phyloP scores from a whole-genome alignment of 2,113 vertebrate genomes.

The Mus spicilegus region DNA sequence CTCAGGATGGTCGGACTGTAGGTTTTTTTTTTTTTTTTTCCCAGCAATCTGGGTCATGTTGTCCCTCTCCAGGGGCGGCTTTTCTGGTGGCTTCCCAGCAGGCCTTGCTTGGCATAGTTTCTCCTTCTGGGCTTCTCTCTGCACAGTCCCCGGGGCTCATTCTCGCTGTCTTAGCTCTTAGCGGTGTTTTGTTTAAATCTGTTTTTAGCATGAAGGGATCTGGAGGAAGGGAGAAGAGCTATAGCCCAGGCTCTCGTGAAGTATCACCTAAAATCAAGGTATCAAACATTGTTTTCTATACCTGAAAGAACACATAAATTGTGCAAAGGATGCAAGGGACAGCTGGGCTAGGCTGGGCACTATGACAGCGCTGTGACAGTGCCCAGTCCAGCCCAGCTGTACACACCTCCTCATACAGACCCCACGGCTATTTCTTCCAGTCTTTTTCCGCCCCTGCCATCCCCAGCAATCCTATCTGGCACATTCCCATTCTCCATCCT shows the following conservation, averaged over 20 bases:
- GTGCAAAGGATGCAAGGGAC: neutral
- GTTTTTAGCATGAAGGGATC: neutral
- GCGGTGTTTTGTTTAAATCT: neutral
- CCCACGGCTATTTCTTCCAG: neutral
- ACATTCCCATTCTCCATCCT: neutral
- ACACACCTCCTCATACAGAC: neutral
- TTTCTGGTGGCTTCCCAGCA: neutral
- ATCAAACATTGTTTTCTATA: neutral
- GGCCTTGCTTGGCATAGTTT: neutral
- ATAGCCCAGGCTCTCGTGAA: neutral
- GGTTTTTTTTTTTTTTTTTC: neutral
- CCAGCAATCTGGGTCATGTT: neutral
- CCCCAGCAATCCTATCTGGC: neutral
- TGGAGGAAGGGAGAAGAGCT: neutral
- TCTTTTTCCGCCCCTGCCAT: too few relatives aligned
- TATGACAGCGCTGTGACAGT: neutral
- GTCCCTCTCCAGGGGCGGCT: neutral
- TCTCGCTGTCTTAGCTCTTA: neutral
- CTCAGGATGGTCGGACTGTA: neutral
- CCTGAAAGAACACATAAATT: neutral
- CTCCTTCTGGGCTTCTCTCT: neutral
- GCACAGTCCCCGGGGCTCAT: neutral
- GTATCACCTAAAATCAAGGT: neutral
- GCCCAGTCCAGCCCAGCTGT: accelerated
- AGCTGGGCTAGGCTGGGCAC: too few relatives aligned